A percentile compares a stretch with the other conserved stretches of the same genome.
phyloP scores from a whole-genome alignment of 2,888 invertebrate species.

The Neoaliturus tenellus region DNA sequence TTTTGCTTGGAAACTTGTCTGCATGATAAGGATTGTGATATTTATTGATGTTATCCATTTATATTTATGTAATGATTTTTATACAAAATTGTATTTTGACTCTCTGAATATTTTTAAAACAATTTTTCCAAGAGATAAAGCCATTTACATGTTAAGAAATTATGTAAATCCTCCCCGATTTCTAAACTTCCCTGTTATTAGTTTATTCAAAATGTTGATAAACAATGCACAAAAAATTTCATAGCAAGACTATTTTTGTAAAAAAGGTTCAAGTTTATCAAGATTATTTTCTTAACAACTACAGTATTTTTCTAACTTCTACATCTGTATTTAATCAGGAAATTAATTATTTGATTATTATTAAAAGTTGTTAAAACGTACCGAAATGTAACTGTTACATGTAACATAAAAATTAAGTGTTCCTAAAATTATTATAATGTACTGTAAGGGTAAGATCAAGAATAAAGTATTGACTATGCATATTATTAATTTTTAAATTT shows the following conservation, averaged over 20 bases:
- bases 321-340: not conserved
- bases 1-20: not conserved
- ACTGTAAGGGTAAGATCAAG: too few species aligned
- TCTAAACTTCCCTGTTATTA: not conserved
- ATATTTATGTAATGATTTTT: not conserved
- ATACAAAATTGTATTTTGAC: not conserved
- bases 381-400: not conserved
- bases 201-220: not conserved
- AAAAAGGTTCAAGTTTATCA: not conserved
- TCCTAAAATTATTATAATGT: constrained; percentile 6
- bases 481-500: too few species aligned
- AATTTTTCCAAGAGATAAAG: not conserved
- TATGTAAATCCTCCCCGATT: not conserved
- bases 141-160: too few species aligned
- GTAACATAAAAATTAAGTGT: not conserved
- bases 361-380: not conserved
- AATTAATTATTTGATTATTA: not conserved
- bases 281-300: not conserved
- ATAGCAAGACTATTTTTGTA: constrained; percentile 8
- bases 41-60: not conserved
- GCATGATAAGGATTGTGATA: constrained; percentile 1
- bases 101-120: not conserved
- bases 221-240: not conserved
- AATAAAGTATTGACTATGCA: too few species aligned
- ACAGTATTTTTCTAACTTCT: not conserved